These are phyloP conservation scores for Crotalus tigris DNA, from an alignment of 2,113 vertebrate genomes.

Conservation along the genomic window DNA sequence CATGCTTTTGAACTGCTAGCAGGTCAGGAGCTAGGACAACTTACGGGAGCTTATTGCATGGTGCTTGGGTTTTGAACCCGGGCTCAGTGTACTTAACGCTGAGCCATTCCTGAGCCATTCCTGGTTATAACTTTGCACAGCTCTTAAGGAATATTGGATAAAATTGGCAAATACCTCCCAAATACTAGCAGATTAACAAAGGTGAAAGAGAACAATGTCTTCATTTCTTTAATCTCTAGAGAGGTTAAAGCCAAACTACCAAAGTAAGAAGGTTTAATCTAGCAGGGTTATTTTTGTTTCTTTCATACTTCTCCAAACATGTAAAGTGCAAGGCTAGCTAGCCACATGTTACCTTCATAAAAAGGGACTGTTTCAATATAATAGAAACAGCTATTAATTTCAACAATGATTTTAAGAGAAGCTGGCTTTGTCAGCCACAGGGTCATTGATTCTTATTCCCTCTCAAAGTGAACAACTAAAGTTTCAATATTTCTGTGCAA, in stretches of 20 bases:
- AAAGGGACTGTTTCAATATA: constrained; percentile 14
- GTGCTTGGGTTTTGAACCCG: neutral
- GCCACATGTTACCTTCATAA: neutral
- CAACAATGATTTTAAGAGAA: constrained; percentile 20
- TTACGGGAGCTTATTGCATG: neutral
- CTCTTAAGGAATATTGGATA: neutral
- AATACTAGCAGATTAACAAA: neutral
- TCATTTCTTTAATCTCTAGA: neutral
- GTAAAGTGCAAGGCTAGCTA: neutral
- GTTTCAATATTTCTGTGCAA: constrained; percentile 11
- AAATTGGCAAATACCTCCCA: neutral
- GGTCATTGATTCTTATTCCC: constrained; percentile 24
- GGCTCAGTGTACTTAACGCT: neutral
- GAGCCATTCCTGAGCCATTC: neutral
- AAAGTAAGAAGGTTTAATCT: neutral
- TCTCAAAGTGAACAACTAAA: constrained; percentile 29
- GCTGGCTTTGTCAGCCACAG: constrained; percentile 36
- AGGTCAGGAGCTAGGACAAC: neutral
- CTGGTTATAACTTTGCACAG: neutral
- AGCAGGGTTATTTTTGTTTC: neutral
- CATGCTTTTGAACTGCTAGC: neutral
- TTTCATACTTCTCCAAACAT: neutral
- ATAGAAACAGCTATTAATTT: constrained; percentile 12
- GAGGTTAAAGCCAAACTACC: neutral
- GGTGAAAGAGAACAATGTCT: neutral